These are phyloP conservation scores for Natator depressus DNA, from an alignment of 2,113 vertebrate species.

Conservation along the genomic window DNA sequence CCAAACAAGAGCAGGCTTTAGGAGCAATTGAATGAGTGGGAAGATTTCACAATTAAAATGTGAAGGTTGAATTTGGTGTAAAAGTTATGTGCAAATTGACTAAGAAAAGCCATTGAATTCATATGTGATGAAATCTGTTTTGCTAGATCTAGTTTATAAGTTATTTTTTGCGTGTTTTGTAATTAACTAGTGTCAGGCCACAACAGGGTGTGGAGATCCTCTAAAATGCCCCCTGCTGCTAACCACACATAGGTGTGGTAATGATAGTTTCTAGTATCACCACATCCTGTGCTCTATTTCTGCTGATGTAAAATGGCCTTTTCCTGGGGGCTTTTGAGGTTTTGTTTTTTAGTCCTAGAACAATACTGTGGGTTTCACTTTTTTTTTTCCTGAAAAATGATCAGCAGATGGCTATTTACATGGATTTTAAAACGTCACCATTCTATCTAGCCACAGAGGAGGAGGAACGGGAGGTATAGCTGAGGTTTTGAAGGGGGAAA, in stretches of 20 bases:
- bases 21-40: background rate
- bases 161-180: background rate
- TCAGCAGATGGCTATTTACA: background rate
- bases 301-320: slow-evolving; percentile 10
- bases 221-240: background rate
- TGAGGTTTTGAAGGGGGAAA: background rate
- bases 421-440: background rate
- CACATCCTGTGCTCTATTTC: slow-evolving; percentile 28
- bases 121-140: background rate
- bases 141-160: background rate
- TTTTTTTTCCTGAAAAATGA: background rate
- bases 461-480: background rate
- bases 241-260: background rate
- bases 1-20: background rate
- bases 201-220: background rate
- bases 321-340: background rate
- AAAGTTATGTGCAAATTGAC: background rate
- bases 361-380: background rate
- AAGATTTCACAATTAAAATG: background rate
- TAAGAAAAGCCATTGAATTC: background rate
- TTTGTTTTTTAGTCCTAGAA: background rate
- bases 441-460: background rate
- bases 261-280: background rate
- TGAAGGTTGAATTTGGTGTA: accelerated
- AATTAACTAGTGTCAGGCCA: background rate